phyloP scores from a whole-genome alignment of 2,113 vertebrate species.

The Machaerirhynchus nigripectus region DNA sequence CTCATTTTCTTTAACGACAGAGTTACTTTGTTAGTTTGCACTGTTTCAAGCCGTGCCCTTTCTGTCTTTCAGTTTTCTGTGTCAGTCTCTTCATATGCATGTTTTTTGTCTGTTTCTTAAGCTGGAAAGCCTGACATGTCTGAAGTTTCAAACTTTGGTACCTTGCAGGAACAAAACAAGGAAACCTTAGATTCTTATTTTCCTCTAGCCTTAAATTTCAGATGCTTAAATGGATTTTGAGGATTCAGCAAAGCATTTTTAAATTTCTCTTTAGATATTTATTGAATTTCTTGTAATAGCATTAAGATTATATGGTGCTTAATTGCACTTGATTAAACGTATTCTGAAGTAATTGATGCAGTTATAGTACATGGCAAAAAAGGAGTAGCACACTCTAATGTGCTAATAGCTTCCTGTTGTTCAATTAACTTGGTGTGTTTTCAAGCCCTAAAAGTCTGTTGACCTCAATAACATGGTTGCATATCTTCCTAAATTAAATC shows the following conservation, averaged over 20 bases:
- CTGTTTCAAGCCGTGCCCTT: background rate
- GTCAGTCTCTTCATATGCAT: background rate
- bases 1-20: background rate
- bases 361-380: conserved; percentile 14
- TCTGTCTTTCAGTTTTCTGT: background rate
- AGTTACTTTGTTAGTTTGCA: background rate
- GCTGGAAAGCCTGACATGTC: background rate
- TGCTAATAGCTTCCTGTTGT: conserved; percentile 46
- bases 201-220: background rate
- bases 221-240: conserved; percentile 11
- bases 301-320: conserved; percentile 2
- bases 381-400: background rate
- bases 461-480: background rate
- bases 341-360: conserved; percentile 46
- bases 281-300: conserved; percentile 43
- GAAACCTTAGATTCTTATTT: background rate
- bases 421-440: conserved; percentile 45
- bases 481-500: conserved; percentile 32
- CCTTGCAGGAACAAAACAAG: background rate
- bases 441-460: conserved; percentile 11
- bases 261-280: conserved; percentile 52
- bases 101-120: background rate
- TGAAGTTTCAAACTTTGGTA: background rate
- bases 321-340: conserved; percentile 59
- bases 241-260: conserved; percentile 3